Base-by-base conservation (phyloP, 2,888 invertebrate species). In the Magallana nippona region DNA sequence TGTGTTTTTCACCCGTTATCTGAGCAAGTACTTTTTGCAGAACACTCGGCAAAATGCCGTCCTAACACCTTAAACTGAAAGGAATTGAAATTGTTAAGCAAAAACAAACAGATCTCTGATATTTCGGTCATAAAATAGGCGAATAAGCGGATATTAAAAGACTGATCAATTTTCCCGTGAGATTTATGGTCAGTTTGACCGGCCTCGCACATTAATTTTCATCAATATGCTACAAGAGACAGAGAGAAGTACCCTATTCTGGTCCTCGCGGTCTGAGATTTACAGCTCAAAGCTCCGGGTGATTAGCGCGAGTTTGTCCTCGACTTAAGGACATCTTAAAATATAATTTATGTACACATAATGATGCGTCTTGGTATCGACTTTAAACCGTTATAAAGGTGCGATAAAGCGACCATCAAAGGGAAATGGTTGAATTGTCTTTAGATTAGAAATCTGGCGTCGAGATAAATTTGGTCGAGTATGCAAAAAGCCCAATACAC, bases 331-430 rank as follows among this genome's bases (percentile, higher is more conserved):
- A 15, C 55, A 82, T 55, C 82, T 82, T 55, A 27, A 71, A 82
- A 62, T 82, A 55, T 71, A 82, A 82, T 82, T 82, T 82, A 82
- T 82, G 82, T 82, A 82, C 82, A 82, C 71, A 82, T 56, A 62
- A 55, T 22, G 82, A 82, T 71, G 56, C 60, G 5, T 19, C 11
- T 44, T 71, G 55, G 55, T 22, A 71, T 82, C 71, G 77, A 82
- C 82, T 71, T 82, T 60, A 55, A 71, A 71, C 56, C 71, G 63
- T 19, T 15, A 55, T 44, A 83, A 80, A 83, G 83, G 83, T 83
- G 83, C 77, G 83, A 83, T 83, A 83, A 83, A 55, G 55, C 44
- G 11, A 57, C n/a, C 83, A 83, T 83, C 83, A 83, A 83, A 83
- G 83, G 77, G 71, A 55, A n/a, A 5, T 22, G 56, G 8, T 15